Evolutionary conservation across 2,113 vertebrate species (phyloP), one percentile per base, ranked within the genome.

Genomic region (Condylura cristata): DNA sequence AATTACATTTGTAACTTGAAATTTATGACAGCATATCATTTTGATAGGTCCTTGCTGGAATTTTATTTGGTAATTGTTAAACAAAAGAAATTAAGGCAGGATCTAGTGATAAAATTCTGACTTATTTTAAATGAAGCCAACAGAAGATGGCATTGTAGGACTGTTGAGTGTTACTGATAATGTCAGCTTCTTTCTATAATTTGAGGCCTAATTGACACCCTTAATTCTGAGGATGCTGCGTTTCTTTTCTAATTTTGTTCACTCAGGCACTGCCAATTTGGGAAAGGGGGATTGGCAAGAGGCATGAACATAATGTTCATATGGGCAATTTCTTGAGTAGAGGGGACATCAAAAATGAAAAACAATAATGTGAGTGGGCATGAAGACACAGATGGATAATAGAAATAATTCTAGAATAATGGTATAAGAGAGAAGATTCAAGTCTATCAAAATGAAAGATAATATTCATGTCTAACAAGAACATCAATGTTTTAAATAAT

Each of bases 41-140:
- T 65, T 51, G 20, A 48, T 74, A 2, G 39, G 16, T 74, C 51
- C 83, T 48, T 32, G 6, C 28, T 93, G 34, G 89, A 53, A 76
- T 76, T 95, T 66, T 68, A 58, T 56, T 92, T 94, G 89, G 18
- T 16, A 48, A 30, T 53, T 71, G 14, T 81, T 65, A 95, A 76
- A 44, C 53, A n/a, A 2, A 80, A 60, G 48, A 46, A 86, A 65
- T 76, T 46, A 95, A 80, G 24, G 30, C 63, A 44, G 30, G 63
- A 68, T 11, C 8, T 11, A 61, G 66, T 61, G 60, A 76, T 32
- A 8, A 53, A 44, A 2, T 46, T 96, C n/a, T 53, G 26, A 72
- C 32, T 85, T 85, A 66, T 83, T 94, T 89, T 80, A 74, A 89
- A 85, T n/a, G 44, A 86, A 83, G 26, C 37, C n/a, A 66, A 93